Conservation (phyloP, 2,113 vertebrate species). For the Litocranius walleri region DNA sequence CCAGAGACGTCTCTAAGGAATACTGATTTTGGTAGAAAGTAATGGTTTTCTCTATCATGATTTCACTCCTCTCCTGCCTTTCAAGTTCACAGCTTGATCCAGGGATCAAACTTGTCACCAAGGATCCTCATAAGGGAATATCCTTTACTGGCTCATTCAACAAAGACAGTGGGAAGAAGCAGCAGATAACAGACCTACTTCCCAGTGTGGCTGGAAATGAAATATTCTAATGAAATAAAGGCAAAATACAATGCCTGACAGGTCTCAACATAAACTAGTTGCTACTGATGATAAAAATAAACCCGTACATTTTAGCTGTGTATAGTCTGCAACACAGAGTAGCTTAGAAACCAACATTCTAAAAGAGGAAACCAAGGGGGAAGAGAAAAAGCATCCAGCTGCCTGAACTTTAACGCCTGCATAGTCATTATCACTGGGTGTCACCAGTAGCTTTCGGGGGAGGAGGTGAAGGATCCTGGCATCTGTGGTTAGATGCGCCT, state of each 20-base stretch:
- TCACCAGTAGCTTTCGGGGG: not conserved
- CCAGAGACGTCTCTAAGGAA: not conserved
- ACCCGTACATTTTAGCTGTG: not conserved
- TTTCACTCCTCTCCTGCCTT: not conserved
- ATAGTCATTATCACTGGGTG: too few relatives aligned
- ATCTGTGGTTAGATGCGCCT: not conserved
- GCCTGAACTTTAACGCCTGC: not conserved
- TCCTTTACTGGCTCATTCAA: not conserved
- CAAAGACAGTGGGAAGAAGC: not conserved
- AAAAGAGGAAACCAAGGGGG: constrained; percentile 14
- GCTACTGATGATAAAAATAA: not conserved
- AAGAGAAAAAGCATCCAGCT: not conserved
- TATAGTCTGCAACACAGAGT: not conserved
- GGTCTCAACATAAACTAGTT: not conserved
- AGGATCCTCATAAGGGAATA: not conserved
- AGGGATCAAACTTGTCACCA: not conserved
- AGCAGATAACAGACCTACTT: not conserved
- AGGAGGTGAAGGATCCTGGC: not conserved
- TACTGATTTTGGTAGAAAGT: not conserved
- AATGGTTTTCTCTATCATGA: not conserved
- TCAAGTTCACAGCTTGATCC: not conserved
- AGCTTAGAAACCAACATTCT: not conserved
- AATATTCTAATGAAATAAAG: not conserved
- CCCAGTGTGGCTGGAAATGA: not conserved
- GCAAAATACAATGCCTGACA: not conserved